A percentile compares a stretch with the other conserved stretches of the same genome.
Conservation (phyloP, 2,113 vertebrate genomes). For the Scatophagus argus region DNA sequence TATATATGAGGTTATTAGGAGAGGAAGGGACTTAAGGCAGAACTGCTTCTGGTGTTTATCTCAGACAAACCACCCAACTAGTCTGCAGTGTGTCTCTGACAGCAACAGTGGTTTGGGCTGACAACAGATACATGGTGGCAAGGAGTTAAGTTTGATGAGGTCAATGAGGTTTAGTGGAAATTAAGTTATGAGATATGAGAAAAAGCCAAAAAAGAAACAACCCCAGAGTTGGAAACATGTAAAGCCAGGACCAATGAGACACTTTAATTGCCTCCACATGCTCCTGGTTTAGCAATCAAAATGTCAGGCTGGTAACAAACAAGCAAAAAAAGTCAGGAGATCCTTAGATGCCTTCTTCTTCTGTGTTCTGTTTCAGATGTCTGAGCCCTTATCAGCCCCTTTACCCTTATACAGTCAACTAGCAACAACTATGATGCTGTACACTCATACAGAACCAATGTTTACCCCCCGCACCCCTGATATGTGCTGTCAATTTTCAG, state of each 20-base stretch:
- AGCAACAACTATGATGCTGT: not conserved
- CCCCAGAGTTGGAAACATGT: not conserved
- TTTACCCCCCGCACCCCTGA: not conserved
- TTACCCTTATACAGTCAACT: not conserved
- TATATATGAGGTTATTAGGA: constrained; percentile 24
- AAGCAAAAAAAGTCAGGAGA: not conserved
- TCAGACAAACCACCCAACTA: constrained; percentile 53
- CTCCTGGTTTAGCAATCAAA: constrained; percentile 18
- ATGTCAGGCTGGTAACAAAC: not conserved
- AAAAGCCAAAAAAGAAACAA: not conserved
- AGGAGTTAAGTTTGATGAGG: not conserved
- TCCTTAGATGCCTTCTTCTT: not conserved
- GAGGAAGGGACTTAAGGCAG: constrained; percentile 49
- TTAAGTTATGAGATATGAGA: not conserved
- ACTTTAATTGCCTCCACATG: constrained; percentile 32
- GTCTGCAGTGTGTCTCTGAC: constrained; percentile 37
- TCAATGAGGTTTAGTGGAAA: not conserved
- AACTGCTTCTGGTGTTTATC: constrained; percentile 55
- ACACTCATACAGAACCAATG: not conserved
- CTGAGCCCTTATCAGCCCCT: not conserved
- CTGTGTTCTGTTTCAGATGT: not conserved
- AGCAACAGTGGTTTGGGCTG: constrained; percentile 5
- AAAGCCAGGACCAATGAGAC: not conserved
- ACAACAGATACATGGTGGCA: constrained; percentile 22
- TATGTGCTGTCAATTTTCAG: not conserved